Percentiles rank a stretch among this genome's conserved stretches.
Evolutionary conservation across 2,113 vertebrate species (phyloP).

Genomic region (Gila orcuttii): DNA sequence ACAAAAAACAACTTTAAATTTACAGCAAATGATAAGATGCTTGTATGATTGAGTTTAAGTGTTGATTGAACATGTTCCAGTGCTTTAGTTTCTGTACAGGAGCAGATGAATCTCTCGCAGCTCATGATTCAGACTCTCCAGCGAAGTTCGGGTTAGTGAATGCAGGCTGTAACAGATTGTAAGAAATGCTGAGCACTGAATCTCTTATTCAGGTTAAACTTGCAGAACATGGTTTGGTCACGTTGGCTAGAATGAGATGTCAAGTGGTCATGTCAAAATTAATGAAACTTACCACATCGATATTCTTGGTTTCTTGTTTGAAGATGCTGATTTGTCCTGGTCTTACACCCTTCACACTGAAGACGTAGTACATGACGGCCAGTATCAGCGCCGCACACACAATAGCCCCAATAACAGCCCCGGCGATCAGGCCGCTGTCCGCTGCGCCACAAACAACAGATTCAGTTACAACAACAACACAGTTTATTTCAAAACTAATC

Average conservation of each 20-base stretch:
- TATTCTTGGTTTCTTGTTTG: neutral
- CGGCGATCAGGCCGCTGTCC: conserved; percentile 60
- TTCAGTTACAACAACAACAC: neutral
- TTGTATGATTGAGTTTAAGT: neutral
- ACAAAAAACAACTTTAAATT: neutral
- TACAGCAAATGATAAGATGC: neutral
- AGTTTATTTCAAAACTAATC: neutral
- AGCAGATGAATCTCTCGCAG: neutral
- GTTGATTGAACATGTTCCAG: neutral
- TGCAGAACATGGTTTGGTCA: too few species aligned
- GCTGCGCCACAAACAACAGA: neutral
- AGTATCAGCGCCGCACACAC: conserved; percentile 51
- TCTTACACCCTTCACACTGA: conserved; percentile 67
- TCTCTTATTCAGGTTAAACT: neutral
- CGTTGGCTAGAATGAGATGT: neutral
- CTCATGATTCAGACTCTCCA: conserved; percentile 64
- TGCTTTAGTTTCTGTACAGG: conserved; percentile 30
- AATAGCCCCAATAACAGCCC: conserved; percentile 62
- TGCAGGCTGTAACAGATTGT: conserved; percentile 63
- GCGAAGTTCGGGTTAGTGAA: conserved; percentile 77
- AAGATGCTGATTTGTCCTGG: conserved; percentile 60
- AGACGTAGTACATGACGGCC: conserved; percentile 67
- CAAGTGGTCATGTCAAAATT: neutral
- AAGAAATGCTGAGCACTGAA: neutral
- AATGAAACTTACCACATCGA: conserved; percentile 69